Evolutionary conservation across 2,888 invertebrate genomes (phyloP).

Genomic region (Drosophila gaucha): DNA sequence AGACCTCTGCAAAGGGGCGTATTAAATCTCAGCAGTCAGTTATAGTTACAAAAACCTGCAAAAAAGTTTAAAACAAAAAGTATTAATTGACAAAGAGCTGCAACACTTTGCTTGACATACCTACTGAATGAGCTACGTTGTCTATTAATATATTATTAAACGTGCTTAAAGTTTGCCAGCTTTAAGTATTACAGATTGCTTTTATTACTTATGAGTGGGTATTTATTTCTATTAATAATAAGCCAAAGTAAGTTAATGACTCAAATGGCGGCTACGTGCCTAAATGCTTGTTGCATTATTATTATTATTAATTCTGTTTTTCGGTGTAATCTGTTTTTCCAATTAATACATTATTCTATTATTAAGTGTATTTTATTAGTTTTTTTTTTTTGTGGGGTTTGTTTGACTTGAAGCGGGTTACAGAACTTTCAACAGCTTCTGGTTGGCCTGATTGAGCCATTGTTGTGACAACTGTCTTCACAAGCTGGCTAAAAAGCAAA

Average conservation of each 20-base stretch:
- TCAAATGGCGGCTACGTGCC: conserved; percentile 38
- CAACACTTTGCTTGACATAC: neutral
- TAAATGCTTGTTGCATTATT: conserved; percentile 12
- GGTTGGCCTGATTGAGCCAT: conserved; percentile 45
- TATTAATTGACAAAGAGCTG: conserved; percentile 9
- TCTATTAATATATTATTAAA: conserved; percentile 17
- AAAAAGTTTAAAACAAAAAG: conserved; percentile 10
- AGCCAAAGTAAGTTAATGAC: conserved; percentile 12
- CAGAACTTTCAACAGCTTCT: conserved; percentile 14
- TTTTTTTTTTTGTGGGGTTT: neutral
- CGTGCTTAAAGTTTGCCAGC: conserved; percentile 28
- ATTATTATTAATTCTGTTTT: conserved; percentile 5
- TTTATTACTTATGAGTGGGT: conserved; percentile 4
- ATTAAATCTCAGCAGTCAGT: conserved; percentile 3
- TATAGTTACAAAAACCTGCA: neutral
- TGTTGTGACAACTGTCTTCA: conserved; percentile 41
- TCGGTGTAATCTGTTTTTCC: conserved; percentile 5
- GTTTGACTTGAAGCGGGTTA: conserved; percentile 4
- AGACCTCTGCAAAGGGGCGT: too few species aligned
- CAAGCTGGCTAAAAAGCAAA: conserved; percentile 37
- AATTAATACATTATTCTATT: conserved; percentile 7
- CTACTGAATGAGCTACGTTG: conserved; percentile 10
- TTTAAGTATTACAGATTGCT: neutral
- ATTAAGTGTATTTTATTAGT: conserved; percentile 3
- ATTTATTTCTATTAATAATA: conserved; percentile 25